Base-by-base conservation (phyloP, 2,888 invertebrate species). In the Mantis religiosa region DNA sequence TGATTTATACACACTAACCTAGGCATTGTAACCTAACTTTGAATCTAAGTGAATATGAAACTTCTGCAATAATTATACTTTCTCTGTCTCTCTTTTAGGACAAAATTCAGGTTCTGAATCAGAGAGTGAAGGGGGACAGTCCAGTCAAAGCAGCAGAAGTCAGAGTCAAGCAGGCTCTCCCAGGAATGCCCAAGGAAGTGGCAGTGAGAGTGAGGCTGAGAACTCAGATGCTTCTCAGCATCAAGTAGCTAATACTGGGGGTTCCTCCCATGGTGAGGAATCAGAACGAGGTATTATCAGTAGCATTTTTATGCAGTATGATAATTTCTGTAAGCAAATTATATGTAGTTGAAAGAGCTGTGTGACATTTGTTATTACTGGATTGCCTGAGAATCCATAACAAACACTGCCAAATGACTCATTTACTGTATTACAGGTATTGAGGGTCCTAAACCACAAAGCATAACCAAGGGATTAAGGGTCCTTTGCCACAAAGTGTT, bases 121-220 rank as follows among this genome's bases (percentile, higher is more conserved):
- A 1, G 94, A 94, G 82, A 90, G 90, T 81, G 91, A 89, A n/a
- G 93, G 93, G 81, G 89, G 89, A 28, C 90, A 90, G 6, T 87
- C 87, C n/a, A 93, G 93, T 91, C 94, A 93, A n/a, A 94, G 94
- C 3, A 93, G 90, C 84, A 92, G 93, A 15, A 94, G 94, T 90
- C 92, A 91, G 6, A 93, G 93, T 90, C 94, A 94, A n/a, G 91
- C 91, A 9, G 92, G 93, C 28, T 91, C 90, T 34, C 92, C 92
- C 86, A 93, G 93, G 1, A 93, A 93, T 2, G 93, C 92, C 15
- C 93, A 93, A 47, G 93, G 93, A 25, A 93, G 93, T 20, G 93
- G 93, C 14, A 84, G 90, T 84, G 90, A 88, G 47, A 89, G 90
- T 87, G 88, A 87, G 20, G 92, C 91, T 34, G 91, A 91, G 30